Percentiles rank a stretch among this genome's conserved stretches.
phyloP scores from a whole-genome alignment of 2,113 vertebrate species.

The Centropus unirufus region DNA sequence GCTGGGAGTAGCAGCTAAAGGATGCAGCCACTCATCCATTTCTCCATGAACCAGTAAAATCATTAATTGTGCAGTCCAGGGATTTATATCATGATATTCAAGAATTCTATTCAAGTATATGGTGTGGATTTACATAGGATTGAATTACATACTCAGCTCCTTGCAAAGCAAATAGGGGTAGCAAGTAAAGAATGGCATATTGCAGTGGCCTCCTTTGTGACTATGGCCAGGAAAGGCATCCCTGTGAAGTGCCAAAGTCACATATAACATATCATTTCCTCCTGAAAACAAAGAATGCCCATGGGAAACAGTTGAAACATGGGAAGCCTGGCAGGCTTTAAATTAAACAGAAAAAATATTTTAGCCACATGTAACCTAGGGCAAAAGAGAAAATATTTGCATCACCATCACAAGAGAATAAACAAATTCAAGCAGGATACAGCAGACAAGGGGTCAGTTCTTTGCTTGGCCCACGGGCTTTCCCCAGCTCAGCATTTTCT shows the following conservation, averaged over 20 bases:
- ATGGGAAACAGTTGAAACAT: not conserved
- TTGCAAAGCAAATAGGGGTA: not conserved
- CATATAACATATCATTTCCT: accelerated
- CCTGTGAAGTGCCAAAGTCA: not conserved
- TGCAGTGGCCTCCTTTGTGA: not conserved
- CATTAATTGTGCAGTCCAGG: not conserved
- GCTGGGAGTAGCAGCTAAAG: not conserved
- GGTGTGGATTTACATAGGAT: not conserved
- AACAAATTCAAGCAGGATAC: not conserved
- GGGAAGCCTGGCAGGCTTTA: not conserved
- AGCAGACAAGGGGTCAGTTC: not conserved
- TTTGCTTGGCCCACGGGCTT: not conserved
- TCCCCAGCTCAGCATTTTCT: not conserved
- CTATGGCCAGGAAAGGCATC: not conserved
- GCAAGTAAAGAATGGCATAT: not conserved
- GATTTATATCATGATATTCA: not conserved
- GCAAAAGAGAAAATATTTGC: not conserved
- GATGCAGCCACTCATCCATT: not conserved
- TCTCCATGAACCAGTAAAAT: not conserved
- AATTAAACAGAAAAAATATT: not conserved
- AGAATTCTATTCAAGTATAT: not conserved
- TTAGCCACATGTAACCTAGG: not conserved
- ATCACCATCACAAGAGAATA: not conserved
- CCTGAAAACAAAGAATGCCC: not conserved
- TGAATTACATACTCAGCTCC: not conserved